Conservation (phyloP, 2,113 vertebrate genomes). For the Rhynchopsitta pachyrhyncha region DNA sequence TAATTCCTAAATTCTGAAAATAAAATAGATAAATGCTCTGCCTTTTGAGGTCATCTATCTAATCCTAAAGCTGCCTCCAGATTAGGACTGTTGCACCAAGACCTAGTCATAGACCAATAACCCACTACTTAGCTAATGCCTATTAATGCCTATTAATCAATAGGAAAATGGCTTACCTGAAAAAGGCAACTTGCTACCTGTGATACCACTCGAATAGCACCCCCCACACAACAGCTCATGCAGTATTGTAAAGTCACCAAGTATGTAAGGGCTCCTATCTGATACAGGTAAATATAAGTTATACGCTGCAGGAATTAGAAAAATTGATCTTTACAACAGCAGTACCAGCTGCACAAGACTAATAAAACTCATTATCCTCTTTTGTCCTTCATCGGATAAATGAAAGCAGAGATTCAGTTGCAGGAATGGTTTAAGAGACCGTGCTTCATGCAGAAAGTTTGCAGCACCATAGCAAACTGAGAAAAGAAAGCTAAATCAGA, state of each 20-base stretch:
- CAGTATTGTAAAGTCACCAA: not conserved
- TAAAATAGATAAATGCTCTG: not conserved
- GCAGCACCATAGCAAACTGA: not conserved
- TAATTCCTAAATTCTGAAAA: not conserved
- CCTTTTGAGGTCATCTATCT: not conserved
- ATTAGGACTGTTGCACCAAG: not conserved
- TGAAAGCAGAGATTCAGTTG: not conserved
- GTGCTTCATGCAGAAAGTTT: not conserved
- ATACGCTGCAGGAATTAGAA: not conserved
- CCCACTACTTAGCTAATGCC: not conserved
- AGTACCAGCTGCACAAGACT: not conserved
- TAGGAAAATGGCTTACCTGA: not conserved
- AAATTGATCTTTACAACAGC: not conserved
- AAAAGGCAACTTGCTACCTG: not conserved
- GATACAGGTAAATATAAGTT: rapidly evolving
- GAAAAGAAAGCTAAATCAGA: not conserved
- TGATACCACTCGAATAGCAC: not conserved
- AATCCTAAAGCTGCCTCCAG: not conserved
- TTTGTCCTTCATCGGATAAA: not conserved
- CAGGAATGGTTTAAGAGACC: not conserved
- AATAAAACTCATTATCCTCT: not conserved
- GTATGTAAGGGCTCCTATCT: not conserved
- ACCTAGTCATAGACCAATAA: not conserved
- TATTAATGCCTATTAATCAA: not conserved
- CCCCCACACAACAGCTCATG: not conserved